Evolutionary conservation across 2,797 vertebrate genomes (phyloP).

Genomic region (Neomorphus geoffroyi): DNA sequence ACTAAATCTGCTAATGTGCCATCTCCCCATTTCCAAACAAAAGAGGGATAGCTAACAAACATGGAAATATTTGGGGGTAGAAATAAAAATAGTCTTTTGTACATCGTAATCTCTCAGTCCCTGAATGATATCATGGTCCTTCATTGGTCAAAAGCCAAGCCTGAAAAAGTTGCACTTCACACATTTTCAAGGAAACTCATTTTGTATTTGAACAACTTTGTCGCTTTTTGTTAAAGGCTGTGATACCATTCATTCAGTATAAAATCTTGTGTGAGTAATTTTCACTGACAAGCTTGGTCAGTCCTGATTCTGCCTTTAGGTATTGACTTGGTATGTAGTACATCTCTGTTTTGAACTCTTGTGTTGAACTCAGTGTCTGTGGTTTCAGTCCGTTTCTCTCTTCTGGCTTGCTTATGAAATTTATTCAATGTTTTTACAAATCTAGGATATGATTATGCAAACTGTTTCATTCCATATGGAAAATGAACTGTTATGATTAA

Average conservation of each 20-base stretch:
- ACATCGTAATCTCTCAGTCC: not conserved
- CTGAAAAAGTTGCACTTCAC: not conserved
- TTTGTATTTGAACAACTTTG: conserved; percentile 22
- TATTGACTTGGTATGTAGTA: conserved; percentile 4
- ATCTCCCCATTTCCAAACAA: not conserved
- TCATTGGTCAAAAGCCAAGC: not conserved
- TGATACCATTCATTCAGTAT: conserved; percentile 42
- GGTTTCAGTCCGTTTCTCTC: conserved; percentile 40
- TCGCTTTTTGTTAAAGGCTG: conserved; percentile 24
- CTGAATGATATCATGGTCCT: conserved; percentile 42
- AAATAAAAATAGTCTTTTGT: conserved; percentile 51
- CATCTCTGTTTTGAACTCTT: conserved; percentile 24
- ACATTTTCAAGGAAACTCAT: not conserved
- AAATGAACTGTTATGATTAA: conserved; percentile 24
- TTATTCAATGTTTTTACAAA: conserved; percentile 37
- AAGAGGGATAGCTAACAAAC: not conserved
- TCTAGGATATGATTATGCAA: conserved; percentile 41
- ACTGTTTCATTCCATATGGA: conserved; percentile 28
- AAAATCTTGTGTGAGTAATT: not conserved
- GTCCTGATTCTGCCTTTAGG: conserved; percentile 47
- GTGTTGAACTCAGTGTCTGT: conserved; percentile 12
- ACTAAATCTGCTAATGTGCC: not conserved
- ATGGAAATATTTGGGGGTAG: conserved; percentile 47
- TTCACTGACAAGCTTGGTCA: conserved; percentile 6
- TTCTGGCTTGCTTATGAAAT: conserved; percentile 46